phyloP scores from a whole-genome alignment of 2,797 vertebrate species.

The Eulemur rubriventer region DNA sequence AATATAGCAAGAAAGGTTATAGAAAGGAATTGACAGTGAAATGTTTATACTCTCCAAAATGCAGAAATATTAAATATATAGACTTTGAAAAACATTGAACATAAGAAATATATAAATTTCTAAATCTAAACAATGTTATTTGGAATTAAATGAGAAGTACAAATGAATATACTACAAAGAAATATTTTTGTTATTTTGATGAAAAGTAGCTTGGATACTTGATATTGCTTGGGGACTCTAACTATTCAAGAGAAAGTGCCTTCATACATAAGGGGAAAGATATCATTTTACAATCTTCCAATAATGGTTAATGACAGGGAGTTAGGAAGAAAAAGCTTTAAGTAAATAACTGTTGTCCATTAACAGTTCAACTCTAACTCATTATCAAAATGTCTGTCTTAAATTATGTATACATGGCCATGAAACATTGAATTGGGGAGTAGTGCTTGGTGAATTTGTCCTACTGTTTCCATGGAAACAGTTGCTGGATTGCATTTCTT shows the following conservation, averaged over 20 bases:
- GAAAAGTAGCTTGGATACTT: not conserved
- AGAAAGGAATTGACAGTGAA: not conserved
- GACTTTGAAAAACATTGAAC: not conserved
- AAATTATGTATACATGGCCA: slow-evolving; percentile 41
- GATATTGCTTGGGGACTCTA: not conserved
- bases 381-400: slow-evolving; percentile 38
- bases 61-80: not conserved
- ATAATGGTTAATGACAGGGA: not conserved
- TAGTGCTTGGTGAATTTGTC: slow-evolving; percentile 48
- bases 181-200: slow-evolving; percentile 8
- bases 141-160: not conserved
- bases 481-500: slow-evolving; percentile 46
- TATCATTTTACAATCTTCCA: not conserved
- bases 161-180: not conserved
- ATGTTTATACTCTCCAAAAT: not conserved
- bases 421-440: slow-evolving; percentile 44
- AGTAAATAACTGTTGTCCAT: slow-evolving; percentile 22
- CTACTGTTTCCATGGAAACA: slow-evolving; percentile 81
- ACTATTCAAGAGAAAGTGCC: not conserved
- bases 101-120: not conserved
- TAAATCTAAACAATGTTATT: not conserved
- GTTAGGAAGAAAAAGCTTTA: slow-evolving; percentile 12
- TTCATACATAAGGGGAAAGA: not conserved
- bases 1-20: not conserved
- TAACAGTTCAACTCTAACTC: slow-evolving; percentile 34